Conservation (phyloP, 2,113 vertebrate species). For the Platichthys flesus region DNA sequence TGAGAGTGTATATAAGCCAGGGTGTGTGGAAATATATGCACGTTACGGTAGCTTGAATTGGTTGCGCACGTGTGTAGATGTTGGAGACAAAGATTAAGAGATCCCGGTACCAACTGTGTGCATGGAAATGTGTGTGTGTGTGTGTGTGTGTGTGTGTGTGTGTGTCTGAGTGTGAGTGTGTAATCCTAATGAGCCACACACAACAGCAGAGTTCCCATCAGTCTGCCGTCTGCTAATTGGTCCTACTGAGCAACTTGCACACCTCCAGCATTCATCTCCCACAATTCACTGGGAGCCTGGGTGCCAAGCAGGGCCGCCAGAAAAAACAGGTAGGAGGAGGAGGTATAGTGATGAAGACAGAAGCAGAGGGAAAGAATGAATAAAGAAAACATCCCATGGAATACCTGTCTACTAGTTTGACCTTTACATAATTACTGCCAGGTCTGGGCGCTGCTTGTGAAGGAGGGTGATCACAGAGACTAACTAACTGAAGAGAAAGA, state of each 20-base stretch:
- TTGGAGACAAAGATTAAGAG: constrained; percentile 38
- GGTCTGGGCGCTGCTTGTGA: constrained; percentile 14
- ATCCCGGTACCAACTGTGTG: constrained; percentile 12
- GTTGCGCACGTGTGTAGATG: constrained; percentile 3
- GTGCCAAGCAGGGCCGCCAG: background rate
- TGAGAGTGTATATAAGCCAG: background rate
- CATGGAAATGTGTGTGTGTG: constrained; percentile 4
- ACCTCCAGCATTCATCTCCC: constrained; percentile 66
- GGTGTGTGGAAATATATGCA: background rate
- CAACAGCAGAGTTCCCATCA: constrained; percentile 60
- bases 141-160: constrained; percentile 2
- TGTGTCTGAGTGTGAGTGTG: background rate
- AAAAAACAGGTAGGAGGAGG: background rate
- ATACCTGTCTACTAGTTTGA: constrained; percentile 47
- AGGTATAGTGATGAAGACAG: background rate
- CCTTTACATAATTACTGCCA: constrained; percentile 57
- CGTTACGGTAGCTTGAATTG: constrained; percentile 14
- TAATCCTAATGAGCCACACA: constrained; percentile 60
- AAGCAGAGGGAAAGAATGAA: background rate
- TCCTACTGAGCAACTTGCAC: constrained; percentile 55
- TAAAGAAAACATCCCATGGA: background rate
- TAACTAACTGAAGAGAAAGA: constrained; percentile 33
- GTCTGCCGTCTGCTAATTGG: constrained; percentile 74
- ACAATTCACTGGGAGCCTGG: constrained; percentile 38
- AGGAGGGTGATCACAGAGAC: constrained; percentile 45